Evolutionary conservation across 2,888 invertebrate genomes (phyloP).

Genomic region (Parthenolecanium corni): DNA sequence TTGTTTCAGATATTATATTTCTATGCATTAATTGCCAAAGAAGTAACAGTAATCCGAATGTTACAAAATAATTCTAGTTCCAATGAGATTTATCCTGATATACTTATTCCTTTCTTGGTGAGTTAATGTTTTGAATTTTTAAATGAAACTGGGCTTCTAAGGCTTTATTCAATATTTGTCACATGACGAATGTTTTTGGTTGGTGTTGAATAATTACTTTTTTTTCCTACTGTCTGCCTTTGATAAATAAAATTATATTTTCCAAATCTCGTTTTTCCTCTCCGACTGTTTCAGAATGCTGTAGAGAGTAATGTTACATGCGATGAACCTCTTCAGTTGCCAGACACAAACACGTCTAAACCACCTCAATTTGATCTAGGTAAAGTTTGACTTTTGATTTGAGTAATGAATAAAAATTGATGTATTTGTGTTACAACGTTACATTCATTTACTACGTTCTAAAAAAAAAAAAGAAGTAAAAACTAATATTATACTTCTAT

Average conservation of each 20-base stretch:
- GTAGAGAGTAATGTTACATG: constrained; percentile 18
- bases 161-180: too few relatives aligned
- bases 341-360: constrained; percentile 22
- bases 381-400: constrained; percentile 3
- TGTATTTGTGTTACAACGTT: too few relatives aligned
- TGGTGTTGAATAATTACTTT: too few relatives aligned
- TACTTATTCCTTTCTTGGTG: constrained; percentile 23
- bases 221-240: too few relatives aligned
- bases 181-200: too few relatives aligned
- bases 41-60: constrained; percentile 25
- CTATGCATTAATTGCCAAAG: constrained; percentile 24
- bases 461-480: too few relatives aligned
- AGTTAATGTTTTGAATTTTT: too few relatives aligned
- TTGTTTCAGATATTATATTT: constrained; percentile 13
- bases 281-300: constrained; percentile 3
- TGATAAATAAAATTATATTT: too few relatives aligned
- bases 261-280: too few relatives aligned
- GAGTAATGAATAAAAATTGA: not conserved
- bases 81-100: constrained; percentile 24
- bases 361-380: constrained; percentile 27
- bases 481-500: too few relatives aligned
- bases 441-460: too few relatives aligned
- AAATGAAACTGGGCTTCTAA: too few relatives aligned
- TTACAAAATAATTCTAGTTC: constrained; percentile 27
- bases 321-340: constrained; percentile 24